Evolutionary conservation across 35 echinoderm and acorn worm species (phyloP), one percentile per base, ranked within the genome.

Genomic region (Eucidaris tribuloides): DNA sequence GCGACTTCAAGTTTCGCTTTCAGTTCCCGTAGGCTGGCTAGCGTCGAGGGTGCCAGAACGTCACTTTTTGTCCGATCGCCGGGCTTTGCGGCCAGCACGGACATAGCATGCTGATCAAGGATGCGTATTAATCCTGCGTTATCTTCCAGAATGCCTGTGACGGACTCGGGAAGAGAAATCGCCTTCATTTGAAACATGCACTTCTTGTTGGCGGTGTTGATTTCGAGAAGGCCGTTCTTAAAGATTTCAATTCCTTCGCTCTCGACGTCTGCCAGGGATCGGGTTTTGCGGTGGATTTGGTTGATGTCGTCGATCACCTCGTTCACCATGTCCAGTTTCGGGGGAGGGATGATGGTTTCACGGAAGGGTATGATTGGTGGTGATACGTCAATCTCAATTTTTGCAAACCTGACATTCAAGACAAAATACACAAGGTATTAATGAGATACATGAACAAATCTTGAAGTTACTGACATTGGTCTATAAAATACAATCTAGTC

Each of bases 391-490:
- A 99, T 87, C 39, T 99, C 87, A 23, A 99, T 90, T 62, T 93
- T 86, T 23, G 96, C 96, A 99, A 99, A 99, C 78, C 96, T 99
- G n/a, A n/a, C n/a, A n/a, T n/a, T n/a, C n/a, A n/a, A n/a, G n/a
- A n/a, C n/a, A n/a, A n/a, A n/a, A n/a, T n/a, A n/a, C n/a, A n/a
- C n/a, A n/a, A n/a, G n/a, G n/a, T n/a, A n/a, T n/a, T n/a, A n/a
- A n/a, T n/a, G n/a, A n/a, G n/a, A n/a, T n/a, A n/a, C n/a, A n/a
- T n/a, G n/a, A n/a, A n/a, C n/a, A n/a, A n/a, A n/a, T n/a, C n/a
- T n/a, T n/a, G n/a, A n/a, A n/a, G n/a, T n/a, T n/a, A n/a, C n/a
- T n/a, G n/a, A n/a, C n/a, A n/a, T n/a, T n/a, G n/a, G n/a, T n/a
- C n/a, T n/a, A n/a, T n/a, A n/a, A n/a, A n/a, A n/a, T n/a, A n/a